Conservation (phyloP, 2,888 invertebrate species). For the Drosophila formosana region DNA sequence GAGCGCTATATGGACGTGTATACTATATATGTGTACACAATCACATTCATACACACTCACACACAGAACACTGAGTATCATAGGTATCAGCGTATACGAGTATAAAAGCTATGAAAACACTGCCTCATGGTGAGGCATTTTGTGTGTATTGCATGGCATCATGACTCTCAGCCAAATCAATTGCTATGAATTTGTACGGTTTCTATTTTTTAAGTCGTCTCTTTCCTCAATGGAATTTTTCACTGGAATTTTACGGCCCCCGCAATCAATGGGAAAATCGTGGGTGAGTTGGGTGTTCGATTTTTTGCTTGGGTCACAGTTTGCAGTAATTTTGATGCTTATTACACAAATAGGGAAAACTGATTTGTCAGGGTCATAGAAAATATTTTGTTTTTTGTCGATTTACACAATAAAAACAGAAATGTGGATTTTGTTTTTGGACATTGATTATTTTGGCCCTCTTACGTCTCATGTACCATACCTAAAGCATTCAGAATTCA, state of each 20-base stretch:
- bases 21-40: neutral
- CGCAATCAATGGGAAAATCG: constrained; percentile 10
- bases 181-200: constrained; percentile 71
- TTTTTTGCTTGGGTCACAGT: constrained; percentile 42
- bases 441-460: constrained; percentile 1
- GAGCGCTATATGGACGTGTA: constrained; percentile 27
- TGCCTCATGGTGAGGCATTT: constrained; percentile 17
- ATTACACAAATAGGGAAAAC: constrained; percentile 71
- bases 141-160: constrained; percentile 43
- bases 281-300: constrained; percentile 36
- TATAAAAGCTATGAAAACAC: constrained; percentile 19
- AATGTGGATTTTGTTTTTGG: constrained; percentile 37
- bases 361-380: constrained; percentile 73
- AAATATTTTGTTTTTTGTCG: constrained; percentile 58
- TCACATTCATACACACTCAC: neutral
- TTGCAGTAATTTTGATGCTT: constrained; percentile 53
- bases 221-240: constrained; percentile 39
- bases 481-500: neutral
- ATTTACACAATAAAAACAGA: constrained; percentile 60
- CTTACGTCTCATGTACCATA: neutral
- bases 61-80: neutral
- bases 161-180: constrained; percentile 69
- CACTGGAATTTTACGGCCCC: constrained; percentile 23
- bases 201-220: constrained; percentile 67
- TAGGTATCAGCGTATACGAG: constrained; percentile 13